Percentiles rank a stretch among this genome's conserved stretches.
Evolutionary conservation across 2,113 vertebrate species (phyloP).

Genomic region (Phainopepla nitens): DNA sequence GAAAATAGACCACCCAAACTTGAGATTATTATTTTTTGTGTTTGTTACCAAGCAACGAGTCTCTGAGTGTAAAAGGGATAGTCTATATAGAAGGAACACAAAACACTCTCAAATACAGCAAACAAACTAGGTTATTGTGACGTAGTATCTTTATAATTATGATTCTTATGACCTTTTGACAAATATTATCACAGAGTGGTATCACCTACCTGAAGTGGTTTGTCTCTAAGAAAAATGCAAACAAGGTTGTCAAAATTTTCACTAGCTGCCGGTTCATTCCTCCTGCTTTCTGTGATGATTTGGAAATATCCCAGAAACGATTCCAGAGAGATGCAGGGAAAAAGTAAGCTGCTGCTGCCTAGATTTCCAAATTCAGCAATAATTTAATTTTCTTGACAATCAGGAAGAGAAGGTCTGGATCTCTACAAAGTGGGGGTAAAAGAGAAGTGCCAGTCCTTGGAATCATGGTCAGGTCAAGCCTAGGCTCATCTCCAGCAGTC

Average conservation of each 20-base stretch:
- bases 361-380: constrained; percentile 71
- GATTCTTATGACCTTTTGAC: constrained; percentile 13
- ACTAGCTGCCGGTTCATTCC: constrained; percentile 94
- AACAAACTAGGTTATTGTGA: constrained; percentile 52
- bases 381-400: constrained; percentile 75
- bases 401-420: constrained; percentile 70
- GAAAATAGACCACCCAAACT: constrained; percentile 63
- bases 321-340: constrained; percentile 69
- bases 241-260: constrained; percentile 91
- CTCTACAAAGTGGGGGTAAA: constrained; percentile 69
- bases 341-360: constrained; percentile 73
- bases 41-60: constrained; percentile 73
- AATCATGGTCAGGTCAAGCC: constrained; percentile 84
- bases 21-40: constrained; percentile 53
- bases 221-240: constrained; percentile 89
- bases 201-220: constrained; percentile 92
- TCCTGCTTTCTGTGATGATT: constrained; percentile 82
- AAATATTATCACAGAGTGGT: constrained; percentile 63
- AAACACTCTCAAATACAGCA: constrained; percentile 36
- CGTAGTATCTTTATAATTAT: constrained; percentile 46
- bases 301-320: constrained; percentile 79
- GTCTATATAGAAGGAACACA: constrained; percentile 38
- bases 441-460: constrained; percentile 77
- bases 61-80: constrained; percentile 60
- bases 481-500: constrained; percentile 75